These are phyloP conservation scores for Rhabditoides inermis DNA, from an alignment of 2,888 invertebrate species.

Conservation along the genomic window DNA sequence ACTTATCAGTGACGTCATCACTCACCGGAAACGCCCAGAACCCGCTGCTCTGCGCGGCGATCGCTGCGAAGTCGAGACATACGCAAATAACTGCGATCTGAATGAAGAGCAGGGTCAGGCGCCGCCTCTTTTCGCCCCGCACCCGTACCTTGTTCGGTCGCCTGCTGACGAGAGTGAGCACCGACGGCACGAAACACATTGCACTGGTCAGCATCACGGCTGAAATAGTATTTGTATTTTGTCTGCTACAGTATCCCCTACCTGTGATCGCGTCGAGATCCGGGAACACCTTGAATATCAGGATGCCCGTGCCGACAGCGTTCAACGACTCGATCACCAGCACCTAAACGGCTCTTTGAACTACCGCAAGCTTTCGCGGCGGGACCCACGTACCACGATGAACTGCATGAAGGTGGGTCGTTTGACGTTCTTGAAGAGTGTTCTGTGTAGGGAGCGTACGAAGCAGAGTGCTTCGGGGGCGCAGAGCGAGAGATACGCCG, in stretches of 20 bases:
- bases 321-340: constrained; percentile 79
- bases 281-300: constrained; percentile 80
- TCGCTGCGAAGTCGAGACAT: constrained; percentile 68
- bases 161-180: constrained; percentile 60
- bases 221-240: no score
- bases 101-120: no score
- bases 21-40: constrained; percentile 77
- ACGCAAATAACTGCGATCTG: constrained; percentile 47
- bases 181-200: constrained; percentile 79
- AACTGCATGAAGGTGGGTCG: constrained; percentile 47
- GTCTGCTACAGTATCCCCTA: no score
- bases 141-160: no score
- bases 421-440: constrained; percentile 53
- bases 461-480: constrained; percentile 54
- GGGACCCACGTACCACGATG: constrained; percentile 23
- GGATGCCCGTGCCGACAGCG: constrained; percentile 74
- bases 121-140: no score
- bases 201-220: constrained; percentile 86
- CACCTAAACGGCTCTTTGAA: no score
- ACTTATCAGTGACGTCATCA: no score
- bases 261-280: constrained; percentile 86
- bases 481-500: constrained; percentile 52
- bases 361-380: no score
- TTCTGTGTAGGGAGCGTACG: constrained; percentile 52
- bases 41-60: constrained; percentile 79